Evolutionary conservation across 2,888 invertebrate species (phyloP).

Genomic region (Eugnorisma glareosa): DNA sequence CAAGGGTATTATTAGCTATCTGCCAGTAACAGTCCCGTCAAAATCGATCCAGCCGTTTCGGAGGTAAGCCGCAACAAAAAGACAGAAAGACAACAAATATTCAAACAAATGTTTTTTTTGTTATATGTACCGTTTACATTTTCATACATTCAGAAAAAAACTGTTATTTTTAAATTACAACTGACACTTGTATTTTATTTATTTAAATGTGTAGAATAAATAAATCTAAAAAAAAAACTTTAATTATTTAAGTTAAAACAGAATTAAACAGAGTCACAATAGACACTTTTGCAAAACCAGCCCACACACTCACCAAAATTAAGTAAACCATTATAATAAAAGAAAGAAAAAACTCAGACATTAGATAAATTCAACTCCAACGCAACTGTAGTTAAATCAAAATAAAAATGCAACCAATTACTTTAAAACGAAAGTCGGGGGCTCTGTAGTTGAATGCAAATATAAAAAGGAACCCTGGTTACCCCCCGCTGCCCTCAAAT

Average conservation of each 20-base stretch:
- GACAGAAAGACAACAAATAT: too few species aligned
- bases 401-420: constrained; percentile 85
- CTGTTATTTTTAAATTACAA: too few species aligned
- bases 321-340: constrained; percentile 13
- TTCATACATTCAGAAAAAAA: too few species aligned
- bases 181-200: too few species aligned
- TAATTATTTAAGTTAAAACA: not conserved
- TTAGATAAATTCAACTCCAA: constrained; percentile 45
- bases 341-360: constrained; percentile 6
- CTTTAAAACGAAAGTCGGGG: constrained; percentile 82
- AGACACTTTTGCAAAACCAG: not conserved
- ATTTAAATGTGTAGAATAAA: too few species aligned
- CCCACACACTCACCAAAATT: not conserved
- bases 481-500: constrained; percentile 33
- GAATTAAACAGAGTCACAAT: not conserved
- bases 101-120: too few species aligned
- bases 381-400: constrained; percentile 60
- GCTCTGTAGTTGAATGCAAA: constrained; percentile 82
- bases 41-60: too few species aligned
- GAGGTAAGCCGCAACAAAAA: too few species aligned
- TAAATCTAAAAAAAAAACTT: not conserved
- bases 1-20: too few species aligned
- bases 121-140: too few species aligned
- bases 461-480: constrained; percentile 66
- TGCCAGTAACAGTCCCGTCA: too few species aligned